Base-by-base conservation (phyloP, 37 sponge, comb jelly and placozoan genomes). In the Dysidea cf. avara region DNA sequence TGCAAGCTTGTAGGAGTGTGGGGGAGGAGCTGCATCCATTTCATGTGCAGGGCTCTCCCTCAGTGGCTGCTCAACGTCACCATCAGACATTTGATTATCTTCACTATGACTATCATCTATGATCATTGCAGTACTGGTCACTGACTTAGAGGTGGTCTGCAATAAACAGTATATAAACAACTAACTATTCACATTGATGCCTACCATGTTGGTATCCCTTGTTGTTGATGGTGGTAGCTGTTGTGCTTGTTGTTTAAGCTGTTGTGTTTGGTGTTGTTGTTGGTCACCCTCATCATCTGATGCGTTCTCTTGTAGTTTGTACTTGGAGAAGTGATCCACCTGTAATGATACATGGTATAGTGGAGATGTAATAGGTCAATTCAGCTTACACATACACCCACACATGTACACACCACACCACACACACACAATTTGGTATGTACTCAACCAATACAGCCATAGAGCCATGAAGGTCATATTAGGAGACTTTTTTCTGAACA, bases 321-420 rank as follows among this genome's bases (percentile, higher is more conserved):
- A 95, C 80, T 88, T 92, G 57, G 96, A 91, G 54, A 94, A 94
- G 59, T 94, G 90, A 39, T 75, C 61, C 28, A 87, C 94, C 87
- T 80, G 53, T 43, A 9, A 9, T 9, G 9, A 12, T 9, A 43
- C 46, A 69, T 34, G 20, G 34, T 11, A 28, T n/a, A 22, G 63
- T 30, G 63, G 63, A 28, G 3, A 7, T 20, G n/a, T n/a, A n/a
- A n/a, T n/a, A n/a, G n/a, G n/a, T n/a, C n/a, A 13, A 21, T 59
- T 59, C 24, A 14, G 13, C 13, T 59, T 21, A n/a, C 43, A 37
- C 40, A n/a, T 30, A 13, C 43, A 17, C 43, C 31, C 37, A 37
- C 43, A 13, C 68, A 38, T 30, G 16, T 39, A 65, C 67, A 35
- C 47, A 64, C 38, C 36, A 61, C 11, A 14, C 47, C 18, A 76